These are phyloP conservation scores for Drosophila antonietae DNA, from an alignment of 2,888 invertebrate genomes.

Conservation along the genomic window DNA sequence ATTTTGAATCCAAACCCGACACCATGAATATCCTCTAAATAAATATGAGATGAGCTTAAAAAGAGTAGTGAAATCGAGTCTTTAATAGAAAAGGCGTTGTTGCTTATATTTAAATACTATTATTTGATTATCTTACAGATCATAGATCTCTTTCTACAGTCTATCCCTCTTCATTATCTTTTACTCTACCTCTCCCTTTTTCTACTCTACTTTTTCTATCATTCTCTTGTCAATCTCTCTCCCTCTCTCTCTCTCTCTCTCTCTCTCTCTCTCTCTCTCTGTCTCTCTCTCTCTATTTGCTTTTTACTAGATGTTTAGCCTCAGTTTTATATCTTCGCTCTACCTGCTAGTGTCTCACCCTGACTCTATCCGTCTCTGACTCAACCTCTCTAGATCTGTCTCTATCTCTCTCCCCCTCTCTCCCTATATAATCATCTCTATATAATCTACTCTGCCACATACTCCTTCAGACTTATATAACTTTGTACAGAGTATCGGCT, in stretches of 20 bases:
- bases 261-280: too few species aligned
- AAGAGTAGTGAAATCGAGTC: background rate
- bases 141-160: too few species aligned
- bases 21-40: conserved; percentile 21
- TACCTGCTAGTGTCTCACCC: background rate
- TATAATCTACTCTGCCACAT: background rate
- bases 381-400: background rate
- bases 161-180: too few species aligned
- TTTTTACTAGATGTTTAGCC: background rate
- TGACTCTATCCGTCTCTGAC: background rate
- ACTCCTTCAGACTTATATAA: background rate
- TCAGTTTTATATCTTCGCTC: background rate
- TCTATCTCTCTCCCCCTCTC: background rate
- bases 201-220: too few species aligned
- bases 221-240: background rate
- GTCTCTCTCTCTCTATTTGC: background rate
- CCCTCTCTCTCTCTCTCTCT: background rate
- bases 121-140: too few species aligned
- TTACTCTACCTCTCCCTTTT: too few species aligned
- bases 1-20: background rate
- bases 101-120: too few species aligned
- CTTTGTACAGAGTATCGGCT: conserved; percentile 19
- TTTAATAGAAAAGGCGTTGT: background rate
- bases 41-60: background rate
- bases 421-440: background rate